Evolutionary conservation across 2,113 vertebrate species (phyloP), one percentile per base, ranked within the genome.

Genomic region (Dromaius novaehollandiae): DNA sequence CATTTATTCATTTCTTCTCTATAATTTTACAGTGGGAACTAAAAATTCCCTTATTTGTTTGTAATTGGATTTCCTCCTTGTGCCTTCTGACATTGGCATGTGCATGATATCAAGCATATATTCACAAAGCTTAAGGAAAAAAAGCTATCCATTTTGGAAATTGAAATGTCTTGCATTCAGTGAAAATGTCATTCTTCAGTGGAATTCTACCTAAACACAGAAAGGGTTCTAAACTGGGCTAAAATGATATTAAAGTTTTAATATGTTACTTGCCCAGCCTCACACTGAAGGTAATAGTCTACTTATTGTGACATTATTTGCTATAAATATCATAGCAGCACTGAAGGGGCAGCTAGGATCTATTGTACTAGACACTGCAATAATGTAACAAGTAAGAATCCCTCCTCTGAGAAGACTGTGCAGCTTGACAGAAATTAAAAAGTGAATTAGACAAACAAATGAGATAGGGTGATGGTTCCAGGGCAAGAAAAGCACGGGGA

Each of bases 341-440:
- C 1, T 4, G 42, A 53, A 60, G 3, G 3, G 3, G 9, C 20
- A 71, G 28, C 6, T 55, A n/a, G 17, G 9, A 55, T 13, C 4
- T 82, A 60, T 14, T 42, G 34, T 6, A 19, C 25, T 48, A 69
- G 22, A 12, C 28, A 19, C 15, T 70, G 36, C 50, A 76, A 8
- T 6, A 50, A 42, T 4, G 3, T 14, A 86, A n/a, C 10, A 65
- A 42, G 36, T 32, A 32, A 69, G 50, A 69, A 64, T 32, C 10
- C 30, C 18, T 70, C 6, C 25, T 80, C 32, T 87, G n/a, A 88
- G 55, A 75, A 78, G 48, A 7, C 18, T 87, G 28, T 22, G 21
- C 18, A 51, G 15, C 21, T 46, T 53, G 30, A 70, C 14, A 46
- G 4, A n/a, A 11, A 38, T 60, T 70, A 25, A 69, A 61, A 64